Evolutionary conservation across 1,140 invertebrate genomes (phyloP), one percentile per base, ranked within the genome.

Genomic region (Formica exsecta): DNA sequence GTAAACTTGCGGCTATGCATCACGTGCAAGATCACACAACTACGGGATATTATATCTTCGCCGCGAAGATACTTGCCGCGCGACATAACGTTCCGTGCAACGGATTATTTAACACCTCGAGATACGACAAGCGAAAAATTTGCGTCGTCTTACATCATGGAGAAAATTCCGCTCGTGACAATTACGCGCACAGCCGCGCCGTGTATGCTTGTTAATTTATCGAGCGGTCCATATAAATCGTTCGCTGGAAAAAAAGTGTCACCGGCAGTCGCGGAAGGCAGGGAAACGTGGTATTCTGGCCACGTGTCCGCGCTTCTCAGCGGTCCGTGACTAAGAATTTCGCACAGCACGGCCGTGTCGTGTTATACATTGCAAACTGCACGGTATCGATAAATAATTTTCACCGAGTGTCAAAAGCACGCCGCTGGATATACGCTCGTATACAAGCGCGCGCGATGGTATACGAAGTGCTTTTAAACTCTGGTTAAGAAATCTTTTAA

Each of bases 331-430:
- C 89, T 87, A 91, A 89, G 88, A 92, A 89, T 92, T 89, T 83
- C 71, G 73, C 84, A 38, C 19, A 57, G 68, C 86, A 16, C 25
- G 11, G 51, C 32, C 22, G 54, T 59, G 51, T 71, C 32, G 51
- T 59, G 44, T 83, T 73, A 51, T 36, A 64, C 19, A 44, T 61
- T 73, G n/a, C 64, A 36, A 68, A 85, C 76, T 81, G 80, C 87
- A 86, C 85, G 29, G 61, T 38, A 38, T 19, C 86, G 87, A 92
- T 92, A 92, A 93, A 93, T 92, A 91, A 92, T 92, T 90, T 93
- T 87, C 79, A 83, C 85, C 74, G 75, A 85, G 83, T 92, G 90
- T 92, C 89, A 92, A 92, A 92, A 89, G 85, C 59, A 22, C 29
- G 86, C 81, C 71, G 84, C 85, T 91, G 88, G 87, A 22, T 22